A percentile compares a stretch with the other conserved stretches of the same genome.
Conservation (phyloP, 1,140 invertebrate genomes). For the Parapsyche elsis region DNA sequence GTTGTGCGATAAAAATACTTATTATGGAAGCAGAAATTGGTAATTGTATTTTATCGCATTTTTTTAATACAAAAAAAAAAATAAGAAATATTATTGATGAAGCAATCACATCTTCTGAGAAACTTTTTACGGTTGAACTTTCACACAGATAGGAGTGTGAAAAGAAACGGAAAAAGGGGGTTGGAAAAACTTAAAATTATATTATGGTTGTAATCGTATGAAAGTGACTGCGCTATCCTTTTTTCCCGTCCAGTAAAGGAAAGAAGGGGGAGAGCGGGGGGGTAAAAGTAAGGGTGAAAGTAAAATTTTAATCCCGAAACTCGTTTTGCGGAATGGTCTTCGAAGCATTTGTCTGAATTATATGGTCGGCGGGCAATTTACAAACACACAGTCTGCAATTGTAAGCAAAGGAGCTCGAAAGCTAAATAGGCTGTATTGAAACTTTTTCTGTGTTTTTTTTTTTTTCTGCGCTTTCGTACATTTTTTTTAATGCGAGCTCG, state of each 20-base stretch:
- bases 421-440: conserved; percentile 47
- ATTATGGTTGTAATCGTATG: conserved; percentile 20
- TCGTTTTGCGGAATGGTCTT: conserved; percentile 47
- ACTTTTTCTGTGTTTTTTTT: conserved; percentile 26
- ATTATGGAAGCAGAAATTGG: no score
- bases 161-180: not conserved
- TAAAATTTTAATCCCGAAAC: conserved; percentile 39
- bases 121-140: conserved; percentile 13
- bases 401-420: conserved; percentile 40
- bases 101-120: not conserved
- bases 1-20: no score
- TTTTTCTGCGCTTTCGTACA: not conserved
- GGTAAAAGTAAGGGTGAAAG: conserved; percentile 3
- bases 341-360: conserved; percentile 47
- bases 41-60: no score
- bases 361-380: conserved; percentile 43
- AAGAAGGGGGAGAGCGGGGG: no score
- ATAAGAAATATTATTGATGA: conserved; percentile 28
- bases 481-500: conserved; percentile 41
- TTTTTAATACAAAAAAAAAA: no score
- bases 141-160: not conserved
- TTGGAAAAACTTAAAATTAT: conserved; percentile 24
- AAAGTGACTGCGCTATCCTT: conserved; percentile 32
- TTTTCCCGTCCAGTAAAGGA: not conserved
- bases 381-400: conserved; percentile 45